These are phyloP conservation scores for Amphilophus citrinellus DNA, from an alignment of 2,113 vertebrate species.

Conservation along the genomic window DNA sequence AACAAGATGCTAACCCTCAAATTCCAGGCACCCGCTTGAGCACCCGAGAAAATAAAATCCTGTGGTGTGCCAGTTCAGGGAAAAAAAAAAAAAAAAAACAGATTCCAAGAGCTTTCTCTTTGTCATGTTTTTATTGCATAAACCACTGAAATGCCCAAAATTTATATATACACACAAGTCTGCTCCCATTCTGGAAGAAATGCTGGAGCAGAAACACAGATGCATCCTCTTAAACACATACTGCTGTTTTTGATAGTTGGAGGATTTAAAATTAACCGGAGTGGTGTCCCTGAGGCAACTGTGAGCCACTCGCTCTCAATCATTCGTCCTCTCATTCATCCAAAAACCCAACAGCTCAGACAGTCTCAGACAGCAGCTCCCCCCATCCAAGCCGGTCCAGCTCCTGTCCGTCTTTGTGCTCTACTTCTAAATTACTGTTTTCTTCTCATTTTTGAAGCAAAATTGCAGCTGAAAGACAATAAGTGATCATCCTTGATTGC, in stretches of 20 bases:
- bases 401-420: constrained; percentile 29
- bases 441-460: constrained; percentile 53
- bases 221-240: constrained; percentile 38
- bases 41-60: constrained; percentile 36
- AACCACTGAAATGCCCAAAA: constrained; percentile 59
- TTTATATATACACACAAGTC: constrained; percentile 47
- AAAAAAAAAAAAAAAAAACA: constrained; percentile 21
- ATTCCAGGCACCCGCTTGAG: constrained; percentile 24
- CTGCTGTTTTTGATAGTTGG: constrained; percentile 26
- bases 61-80: constrained; percentile 43
- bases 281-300: constrained; percentile 37
- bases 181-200: constrained; percentile 27
- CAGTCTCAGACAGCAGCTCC: constrained; percentile 28
- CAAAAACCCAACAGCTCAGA: constrained; percentile 43
- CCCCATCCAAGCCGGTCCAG: constrained; percentile 26
- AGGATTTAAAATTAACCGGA: constrained; percentile 53
- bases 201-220: constrained; percentile 45
- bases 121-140: constrained; percentile 70
- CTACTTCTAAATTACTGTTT: constrained; percentile 69
- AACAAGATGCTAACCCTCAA: constrained; percentile 33
- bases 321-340: constrained; percentile 47
- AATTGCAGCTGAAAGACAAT: constrained; percentile 51
- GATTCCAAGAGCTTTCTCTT: constrained; percentile 50
- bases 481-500: constrained; percentile 35
- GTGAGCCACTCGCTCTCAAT: constrained; percentile 32